Base-by-base conservation (phyloP, 2,888 invertebrate species). In the Caenorhabditis panamensis region DNA sequence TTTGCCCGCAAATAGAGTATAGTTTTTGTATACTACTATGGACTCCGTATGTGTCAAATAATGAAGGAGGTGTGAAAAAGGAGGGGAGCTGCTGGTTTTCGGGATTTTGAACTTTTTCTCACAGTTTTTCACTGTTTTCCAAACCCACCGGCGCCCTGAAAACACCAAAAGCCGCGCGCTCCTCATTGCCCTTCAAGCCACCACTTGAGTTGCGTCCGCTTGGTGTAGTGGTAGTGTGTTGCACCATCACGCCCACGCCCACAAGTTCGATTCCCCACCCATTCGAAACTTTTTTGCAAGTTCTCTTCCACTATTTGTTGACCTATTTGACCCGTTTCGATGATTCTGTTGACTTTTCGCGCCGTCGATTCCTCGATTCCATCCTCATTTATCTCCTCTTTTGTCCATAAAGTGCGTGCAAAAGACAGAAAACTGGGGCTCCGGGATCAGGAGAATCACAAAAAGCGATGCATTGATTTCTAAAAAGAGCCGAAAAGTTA, bases 391-490 rank as follows among this genome's bases (percentile, higher is more conserved):
- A n/a, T 41, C 41, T 41, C 47, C 47, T n/a, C 18, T 18, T 47
- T 47, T 47, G 47, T 47, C 47, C 18, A 47, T 47, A 47, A 47
- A 47, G 47, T 47, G 47, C n/a, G 47, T 47, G 47, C 47, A 47
- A 47, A 47, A 47, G 47, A 47, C 47, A 47, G 47, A 47, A 41
- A 47, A 18, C 6, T 47, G 47, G 5, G 20, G 18, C 47, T 47
- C 47, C 47, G 47, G 47, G 47, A 47, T 47, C 47, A 18, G 4
- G 2, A 18, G 18, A 47, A 47, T 9, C 47, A 47, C 18, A 47
- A 47, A 47, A 9, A 47, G n/a, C 5, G 47, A 47, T n/a, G n/a
- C n/a, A n/a, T n/a, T n/a, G n/a, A n/a, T n/a, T n/a, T n/a, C n/a
- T n/a, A n/a, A n/a, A n/a, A n/a, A n/a, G n/a, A n/a, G n/a, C n/a